Evolutionary conservation across 2,888 invertebrate species (phyloP), one percentile per base, ranked within the genome.

Genomic region (Andrena marginata): DNA sequence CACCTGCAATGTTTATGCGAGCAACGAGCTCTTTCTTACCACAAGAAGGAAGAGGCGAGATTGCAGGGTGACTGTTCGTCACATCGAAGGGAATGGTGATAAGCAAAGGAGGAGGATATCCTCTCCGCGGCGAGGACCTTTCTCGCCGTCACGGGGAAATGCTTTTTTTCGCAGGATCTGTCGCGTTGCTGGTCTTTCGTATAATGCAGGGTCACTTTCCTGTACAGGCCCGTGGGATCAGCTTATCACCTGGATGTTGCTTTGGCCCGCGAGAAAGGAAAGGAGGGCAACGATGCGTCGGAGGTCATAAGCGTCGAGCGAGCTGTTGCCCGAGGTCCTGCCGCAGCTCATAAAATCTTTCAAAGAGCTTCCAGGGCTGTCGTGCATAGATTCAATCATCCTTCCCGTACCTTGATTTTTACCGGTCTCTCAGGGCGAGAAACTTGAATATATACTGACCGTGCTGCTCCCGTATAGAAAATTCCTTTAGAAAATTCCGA

Each of bases 181-280:
- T 48, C 56, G 59, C 65, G 82, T 68, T 67, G 62, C 63, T 64
- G 70, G 72, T 74, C 82, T 73, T 71, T 82, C 85, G 80, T 73
- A 85, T 85, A 85, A 82, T 80, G 63, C 79, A 69, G 74, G 85
- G 80, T 85, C 80, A 85, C 80, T 79, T 80, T 72, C 62, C 74
- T 65, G 16, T 49, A 42, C 59, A n/a, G 69, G 51, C 85, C 72
- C 77, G 60, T 48, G 82, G 82, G 85, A 82, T 54, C 85, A 35
- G 13, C 82, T 85, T 85, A 84, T 84, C 85, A 71, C 68, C 48
- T 51, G 56, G 65, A 74, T 73, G 63, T 74, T 72, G 79, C 84
- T 74, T 77, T 79, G 60, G 59, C 71, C 60, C 23, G 59, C 54
- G 16, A 7, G 60, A 72, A 74, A 67, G 63, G 35, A 77, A 68